Evolutionary conservation across 2,113 vertebrate genomes (phyloP).

Genomic region (Oreochromis niloticus): DNA sequence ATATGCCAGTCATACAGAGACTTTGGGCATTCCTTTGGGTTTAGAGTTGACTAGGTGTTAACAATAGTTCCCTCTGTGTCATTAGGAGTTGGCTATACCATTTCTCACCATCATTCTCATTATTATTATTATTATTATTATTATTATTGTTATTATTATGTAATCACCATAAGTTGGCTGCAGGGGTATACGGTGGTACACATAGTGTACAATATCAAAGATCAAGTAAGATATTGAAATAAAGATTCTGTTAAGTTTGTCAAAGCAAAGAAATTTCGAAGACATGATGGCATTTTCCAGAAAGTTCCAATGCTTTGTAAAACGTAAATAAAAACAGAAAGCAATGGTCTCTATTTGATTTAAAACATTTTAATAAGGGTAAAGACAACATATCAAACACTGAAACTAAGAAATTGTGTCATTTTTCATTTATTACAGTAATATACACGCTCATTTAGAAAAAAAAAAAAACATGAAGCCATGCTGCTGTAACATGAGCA

Average conservation of each 20-base stretch:
- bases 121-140: neutral
- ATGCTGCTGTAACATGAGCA: too few species aligned
- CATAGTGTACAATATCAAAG: neutral
- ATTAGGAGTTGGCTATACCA: neutral
- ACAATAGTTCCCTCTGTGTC: neutral
- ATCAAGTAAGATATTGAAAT: neutral
- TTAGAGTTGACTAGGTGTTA: neutral
- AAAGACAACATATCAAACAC: too few species aligned
- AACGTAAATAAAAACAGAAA: too few species aligned
- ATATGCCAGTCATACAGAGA: neutral
- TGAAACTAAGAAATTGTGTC: too few species aligned
- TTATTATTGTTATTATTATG: neutral
- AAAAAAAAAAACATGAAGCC: too few species aligned
- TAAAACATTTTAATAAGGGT: too few species aligned
- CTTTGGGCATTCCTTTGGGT: neutral
- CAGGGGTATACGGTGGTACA: neutral
- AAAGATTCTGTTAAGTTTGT: neutral
- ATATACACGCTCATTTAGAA: too few species aligned
- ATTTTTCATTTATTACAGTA: too few species aligned
- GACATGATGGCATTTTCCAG: neutral
- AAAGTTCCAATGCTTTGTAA: too few species aligned
- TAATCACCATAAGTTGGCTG: neutral
- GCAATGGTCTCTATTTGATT: too few species aligned
- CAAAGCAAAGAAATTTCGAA: neutral
- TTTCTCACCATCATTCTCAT: neutral